These are phyloP conservation scores for Dromococcyx pavoninus DNA, from an alignment of 2,797 vertebrate genomes.

Conservation along the genomic window DNA sequence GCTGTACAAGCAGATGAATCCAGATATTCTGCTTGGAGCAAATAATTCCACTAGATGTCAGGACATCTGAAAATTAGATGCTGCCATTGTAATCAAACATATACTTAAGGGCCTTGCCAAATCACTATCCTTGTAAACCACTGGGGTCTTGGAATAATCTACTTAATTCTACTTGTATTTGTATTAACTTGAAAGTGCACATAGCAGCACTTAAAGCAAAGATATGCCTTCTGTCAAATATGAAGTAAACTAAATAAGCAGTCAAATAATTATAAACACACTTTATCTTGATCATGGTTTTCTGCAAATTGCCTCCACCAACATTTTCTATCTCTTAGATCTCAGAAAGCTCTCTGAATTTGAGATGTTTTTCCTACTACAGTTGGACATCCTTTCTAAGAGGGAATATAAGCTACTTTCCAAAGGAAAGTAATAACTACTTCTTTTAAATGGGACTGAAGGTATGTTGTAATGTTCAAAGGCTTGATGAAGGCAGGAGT, in stretches of 20 bases:
- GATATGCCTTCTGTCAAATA: neutral
- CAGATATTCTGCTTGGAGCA: neutral
- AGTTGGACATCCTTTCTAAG: neutral
- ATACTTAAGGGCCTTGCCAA: neutral
- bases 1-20: neutral
- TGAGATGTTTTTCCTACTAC: neutral
- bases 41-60: slow-evolving; percentile 45
- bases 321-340: neutral
- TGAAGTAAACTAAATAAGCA: neutral
- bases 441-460: neutral
- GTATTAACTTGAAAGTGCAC: neutral
- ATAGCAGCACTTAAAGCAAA: neutral
- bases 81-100: neutral
- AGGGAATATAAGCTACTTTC: neutral
- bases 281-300: neutral
- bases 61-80: neutral
- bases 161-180: neutral
- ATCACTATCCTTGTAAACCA: neutral
- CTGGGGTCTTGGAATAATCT: neutral
- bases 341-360: neutral
- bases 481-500: neutral
- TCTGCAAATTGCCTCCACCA: neutral
- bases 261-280: neutral
- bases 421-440: neutral
- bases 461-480: neutral